These are phyloP conservation scores for Cervus canadensis DNA, from an alignment of 2,113 vertebrate genomes.

Conservation along the genomic window DNA sequence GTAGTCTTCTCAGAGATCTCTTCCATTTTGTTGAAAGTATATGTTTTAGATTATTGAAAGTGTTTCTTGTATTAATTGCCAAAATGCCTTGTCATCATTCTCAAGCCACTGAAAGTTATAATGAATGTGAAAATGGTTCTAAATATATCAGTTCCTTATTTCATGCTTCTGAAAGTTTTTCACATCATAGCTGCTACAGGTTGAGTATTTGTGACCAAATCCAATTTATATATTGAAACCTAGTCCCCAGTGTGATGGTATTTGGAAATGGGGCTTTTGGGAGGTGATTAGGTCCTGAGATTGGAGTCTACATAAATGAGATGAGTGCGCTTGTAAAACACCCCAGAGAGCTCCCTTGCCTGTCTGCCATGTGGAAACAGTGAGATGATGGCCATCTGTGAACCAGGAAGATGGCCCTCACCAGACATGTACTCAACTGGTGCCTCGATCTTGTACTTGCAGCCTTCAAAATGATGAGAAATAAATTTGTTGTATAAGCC, in stretches of 20 bases:
- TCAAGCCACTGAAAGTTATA: neutral
- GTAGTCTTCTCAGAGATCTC: neutral
- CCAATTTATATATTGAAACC: neutral
- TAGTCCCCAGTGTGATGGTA: neutral
- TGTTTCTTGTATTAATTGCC: neutral
- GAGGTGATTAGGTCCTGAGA: neutral
- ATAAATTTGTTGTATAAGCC: neutral
- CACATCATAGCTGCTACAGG: neutral
- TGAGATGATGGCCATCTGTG: neutral
- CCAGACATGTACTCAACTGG: neutral
- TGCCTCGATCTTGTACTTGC: neutral
- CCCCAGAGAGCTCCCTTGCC: neutral
- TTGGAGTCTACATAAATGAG: neutral
- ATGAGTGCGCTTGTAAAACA: no score
- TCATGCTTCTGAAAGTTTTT: neutral
- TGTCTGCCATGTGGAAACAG: neutral
- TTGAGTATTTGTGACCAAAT: neutral
- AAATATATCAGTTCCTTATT: neutral
- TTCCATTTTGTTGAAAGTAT: neutral
- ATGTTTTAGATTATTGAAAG: neutral
- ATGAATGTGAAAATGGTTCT: neutral
- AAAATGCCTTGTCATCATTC: neutral
- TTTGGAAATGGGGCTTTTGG: neutral
- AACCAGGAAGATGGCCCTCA: neutral
- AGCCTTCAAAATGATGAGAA: neutral